These are phyloP conservation scores for Cryptosula pallasiana DNA, from an alignment of 2,888 invertebrate genomes.

Conservation along the genomic window DNA sequence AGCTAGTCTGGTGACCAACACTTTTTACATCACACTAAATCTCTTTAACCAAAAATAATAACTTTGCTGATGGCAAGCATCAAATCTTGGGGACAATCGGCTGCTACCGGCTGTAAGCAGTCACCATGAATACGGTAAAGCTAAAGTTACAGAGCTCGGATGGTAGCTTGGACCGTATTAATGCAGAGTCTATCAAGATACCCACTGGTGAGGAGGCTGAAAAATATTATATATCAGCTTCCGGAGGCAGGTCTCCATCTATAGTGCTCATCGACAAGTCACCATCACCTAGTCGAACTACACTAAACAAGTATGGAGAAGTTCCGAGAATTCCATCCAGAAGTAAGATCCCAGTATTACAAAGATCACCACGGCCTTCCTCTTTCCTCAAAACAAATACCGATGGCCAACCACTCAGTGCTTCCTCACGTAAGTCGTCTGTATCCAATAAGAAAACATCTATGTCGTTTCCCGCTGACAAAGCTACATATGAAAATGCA, in stretches of 20 bases:
- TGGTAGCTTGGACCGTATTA: neutral
- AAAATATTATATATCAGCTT: neutral
- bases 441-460: conserved; percentile 2
- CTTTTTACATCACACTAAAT: too few species aligned
- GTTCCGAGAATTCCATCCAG: neutral
- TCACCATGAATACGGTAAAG: neutral
- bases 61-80: too few species aligned
- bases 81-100: too few species aligned
- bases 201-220: conserved; percentile 7
- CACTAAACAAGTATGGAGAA: neutral
- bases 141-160: neutral
- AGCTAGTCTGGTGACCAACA: too few species aligned
- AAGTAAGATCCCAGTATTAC: neutral
- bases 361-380: neutral
- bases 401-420: conserved; percentile 12
- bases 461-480: neutral
- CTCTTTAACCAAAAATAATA: too few species aligned
- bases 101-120: too few species aligned
- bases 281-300: neutral
- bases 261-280: neutral
- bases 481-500: neutral
- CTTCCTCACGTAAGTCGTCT: neutral
- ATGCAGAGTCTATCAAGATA: neutral
- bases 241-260: neutral
- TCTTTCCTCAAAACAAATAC: neutral